Percentiles rank a stretch among this genome's conserved stretches.
These are phyloP conservation scores for Prunella strophiata DNA, from an alignment of 2,797 vertebrate species.

Conservation along the genomic window DNA sequence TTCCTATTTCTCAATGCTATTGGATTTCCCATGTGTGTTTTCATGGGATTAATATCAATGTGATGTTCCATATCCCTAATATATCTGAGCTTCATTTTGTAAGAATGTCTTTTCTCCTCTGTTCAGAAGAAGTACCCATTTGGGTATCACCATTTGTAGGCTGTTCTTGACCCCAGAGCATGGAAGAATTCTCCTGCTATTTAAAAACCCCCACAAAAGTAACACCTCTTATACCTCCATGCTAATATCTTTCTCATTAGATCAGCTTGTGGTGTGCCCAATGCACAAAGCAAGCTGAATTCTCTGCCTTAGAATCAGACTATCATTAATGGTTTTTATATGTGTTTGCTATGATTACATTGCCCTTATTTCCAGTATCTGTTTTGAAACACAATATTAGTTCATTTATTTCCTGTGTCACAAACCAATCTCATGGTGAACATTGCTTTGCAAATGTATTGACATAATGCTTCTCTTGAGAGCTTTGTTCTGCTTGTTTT, in stretches of 20 bases:
- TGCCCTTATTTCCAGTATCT: conserved; percentile 21
- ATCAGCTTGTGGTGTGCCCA: not conserved
- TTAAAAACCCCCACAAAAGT: not conserved
- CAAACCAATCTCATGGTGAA: conserved; percentile 35
- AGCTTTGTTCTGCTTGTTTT: not conserved
- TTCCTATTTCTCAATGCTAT: not conserved
- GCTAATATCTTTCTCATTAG: not conserved
- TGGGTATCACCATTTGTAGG: not conserved
- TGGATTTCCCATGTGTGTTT: not conserved
- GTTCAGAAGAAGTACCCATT: not conserved
- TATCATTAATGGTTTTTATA: conserved; percentile 27
- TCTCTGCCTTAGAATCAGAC: not conserved
- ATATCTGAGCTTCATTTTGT: conserved; percentile 13
- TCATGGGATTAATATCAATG: conserved; percentile 9
- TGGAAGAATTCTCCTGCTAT: not conserved
- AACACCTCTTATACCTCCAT: not conserved
- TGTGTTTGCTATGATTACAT: not conserved
- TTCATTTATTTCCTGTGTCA: conserved; percentile 48
- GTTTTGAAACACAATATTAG: conserved; percentile 37
- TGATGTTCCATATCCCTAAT: not conserved
- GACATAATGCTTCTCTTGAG: conserved; percentile 20
- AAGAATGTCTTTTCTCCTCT: not conserved
- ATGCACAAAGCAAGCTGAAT: not conserved
- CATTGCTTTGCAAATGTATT: conserved; percentile 16
- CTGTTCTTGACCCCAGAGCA: not conserved